phyloP scores from a whole-genome alignment of 1,140 invertebrate species.

The Homarus americanus region DNA sequence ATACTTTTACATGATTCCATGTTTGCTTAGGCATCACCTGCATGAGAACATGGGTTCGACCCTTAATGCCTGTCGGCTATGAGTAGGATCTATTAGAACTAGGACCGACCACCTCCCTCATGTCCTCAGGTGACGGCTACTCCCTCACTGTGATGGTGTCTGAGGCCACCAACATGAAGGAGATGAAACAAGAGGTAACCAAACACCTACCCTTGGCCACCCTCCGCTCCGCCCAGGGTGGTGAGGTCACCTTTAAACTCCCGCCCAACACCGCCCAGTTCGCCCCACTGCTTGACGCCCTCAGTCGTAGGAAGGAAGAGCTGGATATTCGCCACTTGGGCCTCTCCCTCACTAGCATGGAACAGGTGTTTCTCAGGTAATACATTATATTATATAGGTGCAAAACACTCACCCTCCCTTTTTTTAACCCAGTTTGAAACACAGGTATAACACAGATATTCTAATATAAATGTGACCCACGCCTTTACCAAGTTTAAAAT shows the following conservation, averaged over 20 bases:
- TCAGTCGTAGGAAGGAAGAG: slow-evolving; percentile 48
- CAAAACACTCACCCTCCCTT: no score
- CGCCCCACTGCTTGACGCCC: slow-evolving; percentile 58
- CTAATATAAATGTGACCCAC: no score
- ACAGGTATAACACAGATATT: no score
- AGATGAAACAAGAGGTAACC: slow-evolving; percentile 17
- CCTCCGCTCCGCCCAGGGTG: slow-evolving; percentile 31
- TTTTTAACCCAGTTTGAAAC: no score
- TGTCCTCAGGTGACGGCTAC: slow-evolving; percentile 68
- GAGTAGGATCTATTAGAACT: no score
- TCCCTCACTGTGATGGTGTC: slow-evolving; percentile 44
- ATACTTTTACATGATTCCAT: no score
- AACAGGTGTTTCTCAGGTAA: slow-evolving; percentile 80
- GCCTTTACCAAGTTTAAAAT: no score
- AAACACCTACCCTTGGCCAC: slow-evolving; percentile 14
- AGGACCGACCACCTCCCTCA: no score
- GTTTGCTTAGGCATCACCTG: no score
- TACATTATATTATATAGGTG: background rate
- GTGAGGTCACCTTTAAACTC: slow-evolving; percentile 59
- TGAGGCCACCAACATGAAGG: slow-evolving; percentile 28
- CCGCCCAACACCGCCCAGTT: slow-evolving; percentile 35
- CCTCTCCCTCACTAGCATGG: slow-evolving; percentile 80
- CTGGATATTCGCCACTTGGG: slow-evolving; percentile 79
- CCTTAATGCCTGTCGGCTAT: no score
- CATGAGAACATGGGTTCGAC: no score